Percentiles rank a stretch among this genome's conserved stretches.
phyloP scores from a whole-genome alignment of 2,797 vertebrate species.

The Pteronotus mesoamericanus region DNA sequence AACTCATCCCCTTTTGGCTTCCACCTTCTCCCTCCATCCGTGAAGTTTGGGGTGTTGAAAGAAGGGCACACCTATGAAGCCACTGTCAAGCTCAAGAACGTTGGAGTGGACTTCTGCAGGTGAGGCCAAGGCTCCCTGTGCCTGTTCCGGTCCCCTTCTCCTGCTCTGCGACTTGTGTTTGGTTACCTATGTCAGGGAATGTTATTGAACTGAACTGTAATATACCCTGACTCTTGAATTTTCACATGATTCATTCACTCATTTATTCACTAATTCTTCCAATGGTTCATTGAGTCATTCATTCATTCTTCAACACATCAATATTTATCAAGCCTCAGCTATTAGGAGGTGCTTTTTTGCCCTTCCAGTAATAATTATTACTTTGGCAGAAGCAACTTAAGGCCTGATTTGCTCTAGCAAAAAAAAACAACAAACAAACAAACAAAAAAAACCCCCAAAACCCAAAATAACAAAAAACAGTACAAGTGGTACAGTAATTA shows the following conservation, averaged over 20 bases:
- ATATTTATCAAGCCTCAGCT: neutral
- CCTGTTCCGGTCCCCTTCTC: neutral
- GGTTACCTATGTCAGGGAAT: neutral
- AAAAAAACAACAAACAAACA: neutral
- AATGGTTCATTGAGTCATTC: neutral
- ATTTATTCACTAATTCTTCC: neutral
- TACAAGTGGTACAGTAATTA: neutral
- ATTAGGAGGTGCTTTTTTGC: neutral
- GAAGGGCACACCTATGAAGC: slow-evolving; percentile 84
- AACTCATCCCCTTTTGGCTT: slow-evolving; percentile 77
- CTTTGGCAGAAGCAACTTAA: neutral
- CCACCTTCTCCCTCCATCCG: slow-evolving; percentile 84
- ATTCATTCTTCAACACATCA: neutral
- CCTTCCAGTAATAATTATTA: neutral
- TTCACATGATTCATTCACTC: neutral
- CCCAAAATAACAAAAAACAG: too few species aligned
- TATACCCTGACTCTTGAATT: neutral
- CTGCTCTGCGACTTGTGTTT: neutral
- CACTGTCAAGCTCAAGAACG: slow-evolving; percentile 87
- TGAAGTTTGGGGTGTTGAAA: slow-evolving; percentile 86
- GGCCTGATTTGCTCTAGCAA: neutral
- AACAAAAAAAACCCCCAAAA: too few species aligned
- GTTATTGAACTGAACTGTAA: neutral
- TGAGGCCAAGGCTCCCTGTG: slow-evolving; percentile 58
- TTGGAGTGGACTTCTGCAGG: slow-evolving; percentile 90